Evolutionary conservation across 1,140 invertebrate genomes (phyloP).

Genomic region (Arctopsyche grandis): DNA sequence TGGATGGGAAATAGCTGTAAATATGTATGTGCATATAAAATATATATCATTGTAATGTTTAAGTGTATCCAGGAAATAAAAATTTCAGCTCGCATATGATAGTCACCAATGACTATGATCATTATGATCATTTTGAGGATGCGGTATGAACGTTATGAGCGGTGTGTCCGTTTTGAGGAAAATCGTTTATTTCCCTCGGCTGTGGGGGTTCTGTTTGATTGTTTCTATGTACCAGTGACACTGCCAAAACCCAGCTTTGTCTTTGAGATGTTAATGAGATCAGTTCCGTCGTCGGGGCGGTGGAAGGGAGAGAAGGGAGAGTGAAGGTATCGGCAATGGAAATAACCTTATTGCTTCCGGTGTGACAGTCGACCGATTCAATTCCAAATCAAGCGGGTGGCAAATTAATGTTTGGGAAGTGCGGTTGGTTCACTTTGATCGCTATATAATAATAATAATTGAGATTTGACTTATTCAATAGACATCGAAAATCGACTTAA

Average conservation of each 20-base stretch:
- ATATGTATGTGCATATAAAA: too few relatives aligned
- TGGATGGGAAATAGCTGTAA: too few relatives aligned
- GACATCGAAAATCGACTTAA: not conserved
- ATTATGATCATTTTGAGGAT: too few relatives aligned
- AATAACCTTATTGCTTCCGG: conserved; percentile 37
- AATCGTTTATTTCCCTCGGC: not conserved
- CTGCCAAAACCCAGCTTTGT: not conserved
- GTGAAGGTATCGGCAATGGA: conserved; percentile 24
- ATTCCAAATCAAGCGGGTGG: not conserved
- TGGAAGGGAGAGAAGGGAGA: not conserved
- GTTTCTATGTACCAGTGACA: too few relatives aligned
- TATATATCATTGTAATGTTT: too few relatives aligned
- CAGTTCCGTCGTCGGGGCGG: conserved; percentile 6
- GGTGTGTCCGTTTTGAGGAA: not conserved
- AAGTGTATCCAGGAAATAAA: too few relatives aligned
- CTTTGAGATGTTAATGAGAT: conserved; percentile 52
- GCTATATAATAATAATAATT: not conserved
- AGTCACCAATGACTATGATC: too few relatives aligned
- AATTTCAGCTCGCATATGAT: too few relatives aligned
- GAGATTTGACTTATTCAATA: not conserved
- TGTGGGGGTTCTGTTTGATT: not conserved
- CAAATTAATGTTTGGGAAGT: conserved; percentile 20
- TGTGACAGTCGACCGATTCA: not conserved
- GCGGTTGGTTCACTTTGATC: not conserved
- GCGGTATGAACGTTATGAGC: too few relatives aligned